Evolutionary conservation across 2,797 vertebrate species (phyloP).

Genomic region (Poecile montanus): DNA sequence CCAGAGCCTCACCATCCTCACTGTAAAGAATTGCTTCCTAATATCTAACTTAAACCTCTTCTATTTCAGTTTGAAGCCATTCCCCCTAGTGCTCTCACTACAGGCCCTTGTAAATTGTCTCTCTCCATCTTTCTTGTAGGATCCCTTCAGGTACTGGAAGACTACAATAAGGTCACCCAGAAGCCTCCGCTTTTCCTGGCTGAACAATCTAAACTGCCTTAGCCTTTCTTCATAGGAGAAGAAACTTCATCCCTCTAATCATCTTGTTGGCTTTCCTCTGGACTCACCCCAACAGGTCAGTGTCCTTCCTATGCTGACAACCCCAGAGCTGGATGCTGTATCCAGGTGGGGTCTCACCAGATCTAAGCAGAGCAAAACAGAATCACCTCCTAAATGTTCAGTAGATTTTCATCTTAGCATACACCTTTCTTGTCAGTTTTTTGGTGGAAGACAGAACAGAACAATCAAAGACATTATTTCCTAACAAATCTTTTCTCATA

Average conservation of each 20-base stretch:
- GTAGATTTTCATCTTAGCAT: background rate
- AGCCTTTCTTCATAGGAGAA: background rate
- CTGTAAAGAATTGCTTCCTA: background rate
- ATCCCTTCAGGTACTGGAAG: background rate
- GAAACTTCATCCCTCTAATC: background rate
- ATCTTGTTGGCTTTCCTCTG: background rate
- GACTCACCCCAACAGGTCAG: fast-evolving
- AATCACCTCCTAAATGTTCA: background rate
- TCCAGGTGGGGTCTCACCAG: background rate
- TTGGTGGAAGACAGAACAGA: background rate
- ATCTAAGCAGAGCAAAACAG: background rate
- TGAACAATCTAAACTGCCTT: background rate
- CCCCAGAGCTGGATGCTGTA: background rate
- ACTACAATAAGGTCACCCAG: background rate
- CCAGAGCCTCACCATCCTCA: background rate
- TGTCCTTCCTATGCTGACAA: background rate
- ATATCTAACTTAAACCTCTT: background rate
- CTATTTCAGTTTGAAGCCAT: background rate
- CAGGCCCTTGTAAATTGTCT: background rate
- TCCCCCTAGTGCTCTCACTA: background rate
- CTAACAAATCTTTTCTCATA: background rate
- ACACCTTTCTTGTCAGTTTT: background rate
- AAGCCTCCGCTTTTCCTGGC: background rate
- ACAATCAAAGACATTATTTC: background rate
- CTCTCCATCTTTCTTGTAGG: background rate